Conservation (phyloP, 2,797 vertebrate species). For the Esox lucius region DNA sequence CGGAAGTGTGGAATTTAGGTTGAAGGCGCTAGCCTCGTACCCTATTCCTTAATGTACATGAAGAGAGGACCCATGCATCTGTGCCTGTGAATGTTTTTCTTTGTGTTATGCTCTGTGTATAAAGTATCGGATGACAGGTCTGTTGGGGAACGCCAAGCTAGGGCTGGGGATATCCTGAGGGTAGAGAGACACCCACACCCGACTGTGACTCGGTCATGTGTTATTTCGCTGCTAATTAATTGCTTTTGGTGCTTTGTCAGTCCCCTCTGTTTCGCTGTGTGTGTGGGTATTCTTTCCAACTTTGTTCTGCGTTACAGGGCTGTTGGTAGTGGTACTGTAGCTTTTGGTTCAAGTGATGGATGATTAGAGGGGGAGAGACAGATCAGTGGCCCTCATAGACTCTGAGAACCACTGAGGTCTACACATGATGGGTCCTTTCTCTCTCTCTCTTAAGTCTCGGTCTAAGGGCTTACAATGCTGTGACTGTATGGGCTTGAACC, state of each 20-base stretch:
- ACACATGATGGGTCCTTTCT: neutral
- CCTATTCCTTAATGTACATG: conserved; percentile 48
- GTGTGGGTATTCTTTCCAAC: conserved; percentile 15
- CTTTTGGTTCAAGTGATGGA: conserved; percentile 45
- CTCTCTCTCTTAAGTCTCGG: conserved; percentile 18
- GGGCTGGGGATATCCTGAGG: conserved; percentile 2
- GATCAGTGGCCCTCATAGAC: conserved; percentile 30
- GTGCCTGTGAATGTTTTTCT: conserved; percentile 48
- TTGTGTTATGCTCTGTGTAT: conserved; percentile 40
- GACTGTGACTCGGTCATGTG: conserved; percentile 11
- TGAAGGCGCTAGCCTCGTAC: conserved; percentile 38
- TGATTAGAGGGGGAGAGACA: conserved; percentile 26
- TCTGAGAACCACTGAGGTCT: conserved; percentile 14
- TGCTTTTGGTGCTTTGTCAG: conserved; percentile 28
- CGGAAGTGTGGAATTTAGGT: conserved; percentile 12
- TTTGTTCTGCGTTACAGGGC: conserved; percentile 15
- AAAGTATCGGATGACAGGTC: conserved; percentile 34
- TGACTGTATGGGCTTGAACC: too few relatives aligned
- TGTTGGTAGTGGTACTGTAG: conserved; percentile 27
- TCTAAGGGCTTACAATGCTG: conserved; percentile 35
- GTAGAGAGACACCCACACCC: neutral
- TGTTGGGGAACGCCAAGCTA: conserved; percentile 26
- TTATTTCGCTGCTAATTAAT: conserved; percentile 55
- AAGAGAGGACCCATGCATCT: conserved; percentile 27
- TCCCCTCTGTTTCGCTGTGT: conserved; percentile 21